phyloP scores from a whole-genome alignment of 2,888 invertebrate genomes.

The Phengaris arion region DNA sequence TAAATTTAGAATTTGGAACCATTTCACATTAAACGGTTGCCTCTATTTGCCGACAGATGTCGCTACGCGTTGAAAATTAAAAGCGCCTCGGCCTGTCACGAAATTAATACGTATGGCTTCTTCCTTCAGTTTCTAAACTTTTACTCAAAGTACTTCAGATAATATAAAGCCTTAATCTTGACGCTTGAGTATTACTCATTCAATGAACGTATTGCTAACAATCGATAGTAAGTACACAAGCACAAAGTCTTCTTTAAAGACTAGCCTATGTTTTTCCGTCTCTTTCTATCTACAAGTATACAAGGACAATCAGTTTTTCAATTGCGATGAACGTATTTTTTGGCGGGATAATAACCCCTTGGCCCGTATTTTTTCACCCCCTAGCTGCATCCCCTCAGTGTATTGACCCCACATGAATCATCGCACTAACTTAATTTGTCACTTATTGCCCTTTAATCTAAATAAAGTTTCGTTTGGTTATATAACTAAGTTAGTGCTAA shows the following conservation, averaged over 20 bases:
- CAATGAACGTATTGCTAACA: no score
- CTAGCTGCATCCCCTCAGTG: conserved; percentile 63
- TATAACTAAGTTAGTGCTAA: background rate
- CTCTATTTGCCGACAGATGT: background rate
- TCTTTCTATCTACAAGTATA: conserved; percentile 20
- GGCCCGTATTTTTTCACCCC: conserved; percentile 58
- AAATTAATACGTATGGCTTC: no score
- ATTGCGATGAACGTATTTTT: conserved; percentile 66
- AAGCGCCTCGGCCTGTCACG: background rate
- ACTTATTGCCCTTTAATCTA: background rate
- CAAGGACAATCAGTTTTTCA: conserved; percentile 58
- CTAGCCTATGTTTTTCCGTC: no score
- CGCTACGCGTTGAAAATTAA: background rate
- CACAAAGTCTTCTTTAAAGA: no score
- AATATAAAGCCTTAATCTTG: no score
- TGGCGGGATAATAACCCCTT: conserved; percentile 70
- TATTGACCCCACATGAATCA: conserved; percentile 60
- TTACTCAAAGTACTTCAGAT: no score
- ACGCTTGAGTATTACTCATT: no score
- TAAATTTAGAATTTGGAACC: background rate
- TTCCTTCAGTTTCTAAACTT: no score
- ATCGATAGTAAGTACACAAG: no score
- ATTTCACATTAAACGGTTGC: background rate
- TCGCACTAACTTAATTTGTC: conserved; percentile 40
- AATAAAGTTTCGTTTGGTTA: background rate